These are phyloP conservation scores for Gonocerus acuteangulatus DNA, from an alignment of 2,888 invertebrate species.

Conservation along the genomic window DNA sequence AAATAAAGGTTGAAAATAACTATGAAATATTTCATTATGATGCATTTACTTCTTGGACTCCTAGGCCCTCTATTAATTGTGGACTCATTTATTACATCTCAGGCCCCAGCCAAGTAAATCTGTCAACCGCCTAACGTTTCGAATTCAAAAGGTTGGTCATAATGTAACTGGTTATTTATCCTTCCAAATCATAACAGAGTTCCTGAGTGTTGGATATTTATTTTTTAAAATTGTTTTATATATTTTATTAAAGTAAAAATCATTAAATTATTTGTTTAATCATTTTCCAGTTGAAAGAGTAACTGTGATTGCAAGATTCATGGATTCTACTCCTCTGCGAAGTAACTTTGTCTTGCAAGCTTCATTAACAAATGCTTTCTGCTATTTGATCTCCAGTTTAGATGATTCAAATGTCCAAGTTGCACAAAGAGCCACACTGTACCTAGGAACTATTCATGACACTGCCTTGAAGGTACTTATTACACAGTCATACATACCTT, in stretches of 20 bases:
- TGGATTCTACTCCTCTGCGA: constrained; percentile 81
- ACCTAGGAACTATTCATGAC: constrained; percentile 88
- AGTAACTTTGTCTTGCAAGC: constrained; percentile 80
- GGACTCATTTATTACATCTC: too few species aligned
- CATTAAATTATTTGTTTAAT: background rate
- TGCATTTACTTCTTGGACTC: too few species aligned
- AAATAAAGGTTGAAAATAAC: too few species aligned
- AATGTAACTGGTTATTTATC: too few species aligned
- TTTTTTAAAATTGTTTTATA: background rate
- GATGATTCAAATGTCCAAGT: constrained; percentile 93
- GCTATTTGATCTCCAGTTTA: constrained; percentile 90
- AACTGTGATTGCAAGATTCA: constrained; percentile 82
- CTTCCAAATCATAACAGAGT: too few species aligned
- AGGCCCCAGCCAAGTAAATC: too few species aligned
- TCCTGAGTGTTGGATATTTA: too few species aligned
- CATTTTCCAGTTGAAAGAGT: constrained; percentile 71
- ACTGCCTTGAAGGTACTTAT: constrained; percentile 76
- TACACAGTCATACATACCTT: too few species aligned
- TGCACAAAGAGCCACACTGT: constrained; percentile 84
- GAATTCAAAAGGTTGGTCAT: too few species aligned
- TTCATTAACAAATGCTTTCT: constrained; percentile 91
- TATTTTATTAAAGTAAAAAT: background rate
- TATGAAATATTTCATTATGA: too few species aligned
- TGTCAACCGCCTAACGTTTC: too few species aligned
- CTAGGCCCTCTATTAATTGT: too few species aligned